Base-by-base conservation (phyloP, 2,888 invertebrate genomes). In the Cheilosia scutellata region DNA sequence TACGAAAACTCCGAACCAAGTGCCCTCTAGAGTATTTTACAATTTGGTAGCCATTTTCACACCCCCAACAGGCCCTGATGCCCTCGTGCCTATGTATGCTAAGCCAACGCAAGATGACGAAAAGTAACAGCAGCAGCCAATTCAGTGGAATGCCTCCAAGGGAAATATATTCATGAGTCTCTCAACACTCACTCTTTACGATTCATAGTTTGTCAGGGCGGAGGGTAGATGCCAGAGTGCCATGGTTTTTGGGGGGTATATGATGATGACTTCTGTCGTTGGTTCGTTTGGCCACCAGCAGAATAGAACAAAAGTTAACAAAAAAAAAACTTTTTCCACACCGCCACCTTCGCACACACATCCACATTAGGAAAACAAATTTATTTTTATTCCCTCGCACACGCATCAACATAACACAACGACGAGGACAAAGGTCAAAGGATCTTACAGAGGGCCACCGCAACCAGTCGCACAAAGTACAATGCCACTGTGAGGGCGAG, bases 81-180 rank as follows among this genome's bases (percentile, higher is more conserved):
- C 20, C 55, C 33, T 5, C 13, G 29, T 55, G 7, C 55, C 40
- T 37, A 25, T 40, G 31, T 42, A 47, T 37, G 40, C 68, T 57
- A 29, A 49, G 6, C 83, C 63, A 71, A 25, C 58, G 37, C 76
- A 80, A 82, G 76, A 82, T 80, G 86, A 86, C 82, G 76, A 82
- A 86, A 86, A 80, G 82, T 82, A 86, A 72, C 79, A 84, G 68
- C 68, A 86, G 86, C 62, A 86, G 86, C 86, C 86, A 86, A 86
- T 86, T 86, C 86, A 62, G 66, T 66, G 82, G 76, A 86, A 86
- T 86, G 86, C 86, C 86, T 86, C 86, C 82, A 72, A 86, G 86
- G 86, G 86, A 86, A 82, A 86, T 86, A 82, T 86, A 86, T 86
- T 86, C 86, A 86, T 86, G 86, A 86, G 86, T 82, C 86, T 70